phyloP scores from a whole-genome alignment of 2,797 vertebrate genomes.

The Cheirogaleus major region DNA sequence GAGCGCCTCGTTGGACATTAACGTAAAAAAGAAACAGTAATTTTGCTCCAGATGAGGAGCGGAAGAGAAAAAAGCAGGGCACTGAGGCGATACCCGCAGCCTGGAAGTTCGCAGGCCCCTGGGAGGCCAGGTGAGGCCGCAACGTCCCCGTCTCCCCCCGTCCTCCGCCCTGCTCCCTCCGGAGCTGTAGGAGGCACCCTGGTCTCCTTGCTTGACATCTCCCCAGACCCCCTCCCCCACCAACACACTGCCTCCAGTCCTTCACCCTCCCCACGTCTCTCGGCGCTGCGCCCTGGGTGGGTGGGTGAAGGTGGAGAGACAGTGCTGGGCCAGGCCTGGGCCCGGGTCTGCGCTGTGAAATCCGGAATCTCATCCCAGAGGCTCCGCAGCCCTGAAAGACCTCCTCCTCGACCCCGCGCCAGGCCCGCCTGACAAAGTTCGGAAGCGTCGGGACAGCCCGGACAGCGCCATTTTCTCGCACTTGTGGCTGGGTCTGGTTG shows the following conservation, averaged over 20 bases:
- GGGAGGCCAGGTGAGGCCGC: slow-evolving; percentile 80
- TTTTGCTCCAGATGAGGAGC: slow-evolving; percentile 95
- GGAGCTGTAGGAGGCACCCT: not conserved
- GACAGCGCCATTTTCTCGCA: slow-evolving; percentile 66
- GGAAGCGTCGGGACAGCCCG: not conserved
- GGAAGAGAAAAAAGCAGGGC: slow-evolving; percentile 92
- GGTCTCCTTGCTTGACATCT: not conserved
- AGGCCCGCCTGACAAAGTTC: not conserved
- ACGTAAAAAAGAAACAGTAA: slow-evolving; percentile 89
- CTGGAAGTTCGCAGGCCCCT: slow-evolving; percentile 90
- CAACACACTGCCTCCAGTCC: not conserved
- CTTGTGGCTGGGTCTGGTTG: slow-evolving; percentile 56
- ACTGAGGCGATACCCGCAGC: slow-evolving; percentile 91
- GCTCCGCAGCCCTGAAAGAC: not conserved
- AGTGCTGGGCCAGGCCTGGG: not conserved
- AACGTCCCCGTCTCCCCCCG: not conserved
- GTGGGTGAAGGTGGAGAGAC: not conserved
- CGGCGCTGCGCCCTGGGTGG: not conserved
- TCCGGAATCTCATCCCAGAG: not conserved
- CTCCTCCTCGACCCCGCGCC: not conserved
- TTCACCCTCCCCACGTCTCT: not conserved
- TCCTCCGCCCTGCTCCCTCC: not conserved
- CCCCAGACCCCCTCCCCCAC: not conserved
- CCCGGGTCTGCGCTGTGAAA: not conserved
- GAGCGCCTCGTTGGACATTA: slow-evolving; percentile 91